These are phyloP conservation scores for Abrostola tripartita DNA, from an alignment of 2,888 invertebrate species.

Conservation along the genomic window DNA sequence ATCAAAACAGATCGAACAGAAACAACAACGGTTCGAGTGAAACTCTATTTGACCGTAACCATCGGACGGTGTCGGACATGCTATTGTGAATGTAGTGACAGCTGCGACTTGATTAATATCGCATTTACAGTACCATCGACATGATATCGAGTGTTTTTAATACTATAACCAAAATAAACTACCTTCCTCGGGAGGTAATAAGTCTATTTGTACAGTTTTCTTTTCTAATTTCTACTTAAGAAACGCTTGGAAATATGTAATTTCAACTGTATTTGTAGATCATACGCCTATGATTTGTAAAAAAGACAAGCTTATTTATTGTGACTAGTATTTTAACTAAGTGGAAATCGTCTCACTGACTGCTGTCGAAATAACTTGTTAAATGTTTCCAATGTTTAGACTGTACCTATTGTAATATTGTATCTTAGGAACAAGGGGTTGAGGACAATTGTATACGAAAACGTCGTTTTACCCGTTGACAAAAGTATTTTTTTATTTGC, in stretches of 20 bases:
- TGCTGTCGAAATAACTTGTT: slow-evolving; percentile 57
- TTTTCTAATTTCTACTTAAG: slow-evolving; percentile 61
- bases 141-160: slow-evolving; percentile 41
- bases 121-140: slow-evolving; percentile 51
- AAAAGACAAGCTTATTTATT: slow-evolving; percentile 73
- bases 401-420: slow-evolving; percentile 26
- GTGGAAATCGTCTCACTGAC: slow-evolving; percentile 58
- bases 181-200: slow-evolving; percentile 44
- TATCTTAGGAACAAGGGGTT: slow-evolving; percentile 12
- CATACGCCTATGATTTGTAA: slow-evolving; percentile 64
- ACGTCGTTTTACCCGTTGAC: slow-evolving; percentile 7
- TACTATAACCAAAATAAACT: slow-evolving; percentile 37
- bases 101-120: slow-evolving; percentile 22
- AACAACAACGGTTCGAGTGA: slow-evolving; percentile 21
- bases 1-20: slow-evolving; percentile 33
- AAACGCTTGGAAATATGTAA: slow-evolving; percentile 62
- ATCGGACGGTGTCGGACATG: not conserved
- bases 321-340: slow-evolving; percentile 60
- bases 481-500: not conserved
- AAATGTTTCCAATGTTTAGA: slow-evolving; percentile 56
- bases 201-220: slow-evolving; percentile 60
- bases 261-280: slow-evolving; percentile 67
- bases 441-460: not conserved
- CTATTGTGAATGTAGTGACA: slow-evolving; percentile 25
- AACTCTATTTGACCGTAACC: slow-evolving; percentile 35